Conservation (phyloP, 35 echinoderm and acorn worm genomes). For the Acanthaster planci region DNA sequence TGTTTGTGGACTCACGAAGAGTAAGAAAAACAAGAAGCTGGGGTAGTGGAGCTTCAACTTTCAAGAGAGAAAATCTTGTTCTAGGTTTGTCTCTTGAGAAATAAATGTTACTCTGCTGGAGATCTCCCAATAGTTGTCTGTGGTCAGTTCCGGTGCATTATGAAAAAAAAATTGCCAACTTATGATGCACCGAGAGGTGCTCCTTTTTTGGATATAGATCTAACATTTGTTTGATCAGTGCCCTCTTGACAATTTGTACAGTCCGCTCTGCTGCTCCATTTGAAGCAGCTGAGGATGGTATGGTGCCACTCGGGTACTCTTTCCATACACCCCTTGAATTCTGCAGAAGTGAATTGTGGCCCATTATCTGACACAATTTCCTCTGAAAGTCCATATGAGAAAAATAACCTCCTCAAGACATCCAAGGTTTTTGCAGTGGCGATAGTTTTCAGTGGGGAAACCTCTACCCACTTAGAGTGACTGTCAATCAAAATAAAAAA, state of each 20-base stretch:
- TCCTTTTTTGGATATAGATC: too few relatives aligned
- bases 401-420: constrained; percentile 37
- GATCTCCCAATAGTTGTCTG: constrained; percentile 46
- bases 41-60: too few relatives aligned
- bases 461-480: constrained; percentile 55
- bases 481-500: constrained; percentile 54
- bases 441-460: constrained; percentile 30
- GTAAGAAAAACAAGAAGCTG: too few relatives aligned
- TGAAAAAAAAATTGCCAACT: constrained; percentile 24
- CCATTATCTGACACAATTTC: constrained; percentile 59
- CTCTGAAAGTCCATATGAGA: constrained; percentile 31
- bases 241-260: constrained; percentile 54
- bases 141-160: constrained; percentile 39
- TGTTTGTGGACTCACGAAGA: too few relatives aligned
- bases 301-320: constrained; percentile 35
- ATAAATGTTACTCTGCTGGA: constrained; percentile 65
- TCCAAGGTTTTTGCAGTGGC: constrained; percentile 39
- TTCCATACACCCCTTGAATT: constrained; percentile 36
- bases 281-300: constrained; percentile 60
- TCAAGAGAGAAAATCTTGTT: constrained; percentile 53
- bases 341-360: constrained; percentile 51
- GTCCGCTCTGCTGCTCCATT: constrained; percentile 67
- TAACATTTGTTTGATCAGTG: constrained; percentile 6
- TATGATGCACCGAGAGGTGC: constrained; percentile 22
- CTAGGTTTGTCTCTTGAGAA: constrained; percentile 51